Conservation (phyloP, 2,113 vertebrate species). For the Podiceps cristatus region DNA sequence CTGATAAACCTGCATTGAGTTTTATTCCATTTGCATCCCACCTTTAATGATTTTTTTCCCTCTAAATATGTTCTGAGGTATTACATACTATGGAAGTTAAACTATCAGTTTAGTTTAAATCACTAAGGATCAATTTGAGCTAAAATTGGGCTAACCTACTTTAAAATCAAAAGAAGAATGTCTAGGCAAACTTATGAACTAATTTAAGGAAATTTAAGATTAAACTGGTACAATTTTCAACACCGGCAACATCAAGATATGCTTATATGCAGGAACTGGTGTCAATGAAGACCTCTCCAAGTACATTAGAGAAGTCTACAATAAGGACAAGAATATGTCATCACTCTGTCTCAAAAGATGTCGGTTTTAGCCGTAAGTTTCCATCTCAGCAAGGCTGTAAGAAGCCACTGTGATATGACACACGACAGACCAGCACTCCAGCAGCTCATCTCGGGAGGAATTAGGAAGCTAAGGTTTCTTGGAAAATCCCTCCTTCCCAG, state of each 20-base stretch:
- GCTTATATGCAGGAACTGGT: background rate
- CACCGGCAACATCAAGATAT: background rate
- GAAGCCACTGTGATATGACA: no score
- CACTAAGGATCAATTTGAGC: background rate
- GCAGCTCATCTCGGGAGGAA: background rate
- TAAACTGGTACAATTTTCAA: background rate
- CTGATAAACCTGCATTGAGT: background rate
- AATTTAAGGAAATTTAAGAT: background rate
- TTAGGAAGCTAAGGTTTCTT: background rate
- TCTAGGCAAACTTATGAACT: background rate
- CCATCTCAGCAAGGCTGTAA: background rate
- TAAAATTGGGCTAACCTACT: background rate
- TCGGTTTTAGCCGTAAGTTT: background rate
- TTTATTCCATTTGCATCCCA: background rate
- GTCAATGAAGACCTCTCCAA: background rate
- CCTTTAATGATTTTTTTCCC: background rate
- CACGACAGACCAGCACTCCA: rapidly evolving
- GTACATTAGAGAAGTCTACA: background rate
- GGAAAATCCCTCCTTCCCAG: background rate
- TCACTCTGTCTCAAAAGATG: background rate
- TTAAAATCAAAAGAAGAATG: background rate
- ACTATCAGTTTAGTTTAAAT: background rate
- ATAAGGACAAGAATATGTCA: background rate
- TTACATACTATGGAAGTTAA: background rate
- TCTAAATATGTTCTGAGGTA: background rate